Base-by-base conservation (phyloP, 2,797 vertebrate genomes). In the Diplodus sargus region DNA sequence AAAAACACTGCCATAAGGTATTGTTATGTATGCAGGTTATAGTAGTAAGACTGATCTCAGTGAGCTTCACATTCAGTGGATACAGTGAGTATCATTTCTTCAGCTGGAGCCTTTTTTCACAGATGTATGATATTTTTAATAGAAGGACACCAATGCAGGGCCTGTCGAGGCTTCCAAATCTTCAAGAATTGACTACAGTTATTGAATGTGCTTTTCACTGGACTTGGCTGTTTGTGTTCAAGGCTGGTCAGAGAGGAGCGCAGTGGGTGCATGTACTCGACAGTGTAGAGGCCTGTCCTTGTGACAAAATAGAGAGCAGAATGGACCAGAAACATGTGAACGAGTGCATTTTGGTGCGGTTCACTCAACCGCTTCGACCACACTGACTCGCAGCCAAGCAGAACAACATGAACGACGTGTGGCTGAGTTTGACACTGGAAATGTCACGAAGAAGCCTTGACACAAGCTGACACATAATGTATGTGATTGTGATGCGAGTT, bases 201-300 rank as follows among this genome's bases (percentile, higher is more conserved):
- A 63, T 59, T 63, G 1, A 17, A 22, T 39, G 34, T 63, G 30
- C 56, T 66, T 69, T 42, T 64, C 23, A 45, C 11, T 45, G 30
- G 34, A 67, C 45, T 20, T 47, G 62, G 64, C 61, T 62, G 10
- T 68, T 63, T 39, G 51, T 47, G 56, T 62, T 79, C 76, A 67
- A 57, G 62, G 61, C 70, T 45, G 66, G 49, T 3, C 39, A 52
- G 43, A 59, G n/a, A 74, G 51, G 49, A 70, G 74, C 66, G 34
- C 39, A 63, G 70, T 62, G 77, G 42, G 66, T 64, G 62, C 11
- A 12, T 7, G 42, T 16, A 28, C 47, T 60, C 4, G 0, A 7
- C 5, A 5, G 43, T 28, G 45, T 39, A n/a, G 52, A 70, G 28
- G 42, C 56, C 34, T 28, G 63, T 61, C 78, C 59, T 72, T 62